A percentile compares a stretch with the other conserved stretches of the same genome.
phyloP scores from a whole-genome alignment of 2,888 invertebrate species.

The Bibio marci region DNA sequence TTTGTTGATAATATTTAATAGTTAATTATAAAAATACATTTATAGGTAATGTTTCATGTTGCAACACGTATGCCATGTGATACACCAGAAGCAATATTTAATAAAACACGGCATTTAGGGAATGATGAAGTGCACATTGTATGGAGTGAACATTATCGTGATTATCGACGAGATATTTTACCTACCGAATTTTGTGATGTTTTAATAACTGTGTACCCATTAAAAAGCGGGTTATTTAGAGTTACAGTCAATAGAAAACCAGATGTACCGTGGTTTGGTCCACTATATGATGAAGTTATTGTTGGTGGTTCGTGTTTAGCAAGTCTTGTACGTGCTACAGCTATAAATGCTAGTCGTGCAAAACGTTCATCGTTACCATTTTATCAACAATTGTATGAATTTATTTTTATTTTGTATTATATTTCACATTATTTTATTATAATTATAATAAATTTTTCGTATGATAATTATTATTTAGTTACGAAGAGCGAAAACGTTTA shows the following conservation, averaged over 20 bases:
- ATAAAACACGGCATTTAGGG: conserved; percentile 88
- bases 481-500: conserved; percentile 75
- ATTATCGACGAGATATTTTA: conserved; percentile 90
- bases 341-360: conserved; percentile 79
- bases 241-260: conserved; percentile 77
- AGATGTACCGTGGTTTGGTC: conserved; percentile 88
- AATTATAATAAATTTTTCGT: conserved; percentile 5
- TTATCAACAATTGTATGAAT: conserved; percentile 74
- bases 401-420: conserved; percentile 1
- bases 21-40: too few relatives aligned
- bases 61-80: conserved; percentile 92
- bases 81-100: conserved; percentile 68
- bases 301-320: conserved; percentile 45
- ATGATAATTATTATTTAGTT: conserved; percentile 37
- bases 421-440: not conserved
- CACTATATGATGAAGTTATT: conserved; percentile 79
- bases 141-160: conserved; percentile 94
- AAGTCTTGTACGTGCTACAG: conserved; percentile 75
- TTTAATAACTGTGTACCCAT: conserved; percentile 87
- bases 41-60: conserved; percentile 77
- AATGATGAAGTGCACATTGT: conserved; percentile 99
- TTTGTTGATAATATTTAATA: too few relatives aligned
- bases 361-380: conserved; percentile 77
- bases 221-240: conserved; percentile 69
- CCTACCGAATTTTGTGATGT: conserved; percentile 99